Evolutionary conservation across 2,888 invertebrate genomes (phyloP).

Genomic region (Mythimna loreyi): DNA sequence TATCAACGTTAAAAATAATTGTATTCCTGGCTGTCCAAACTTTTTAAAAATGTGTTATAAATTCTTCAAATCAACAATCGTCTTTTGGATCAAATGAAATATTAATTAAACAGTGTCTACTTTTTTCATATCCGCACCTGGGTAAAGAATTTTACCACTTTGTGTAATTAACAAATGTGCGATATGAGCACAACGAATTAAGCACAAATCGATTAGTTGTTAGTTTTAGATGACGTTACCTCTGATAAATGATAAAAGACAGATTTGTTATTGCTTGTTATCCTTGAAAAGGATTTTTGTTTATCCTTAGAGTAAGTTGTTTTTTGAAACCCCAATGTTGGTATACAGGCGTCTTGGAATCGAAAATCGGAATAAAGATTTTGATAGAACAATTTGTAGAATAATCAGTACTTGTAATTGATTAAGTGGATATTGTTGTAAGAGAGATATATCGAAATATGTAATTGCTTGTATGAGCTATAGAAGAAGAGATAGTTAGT

Average conservation of each 20-base stretch:
- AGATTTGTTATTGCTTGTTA: constrained; percentile 88
- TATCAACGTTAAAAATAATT: constrained; percentile 19
- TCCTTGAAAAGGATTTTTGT: constrained; percentile 88
- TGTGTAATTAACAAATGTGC: constrained; percentile 69
- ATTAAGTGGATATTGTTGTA: constrained; percentile 40
- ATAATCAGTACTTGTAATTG: constrained; percentile 43
- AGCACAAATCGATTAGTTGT: constrained; percentile 80
- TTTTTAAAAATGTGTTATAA: constrained; percentile 18
- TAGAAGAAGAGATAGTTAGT: constrained; percentile 43
- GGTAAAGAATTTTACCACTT: constrained; percentile 37
- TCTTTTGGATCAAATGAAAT: constrained; percentile 13
- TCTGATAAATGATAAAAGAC: constrained; percentile 86
- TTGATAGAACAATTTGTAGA: constrained; percentile 57
- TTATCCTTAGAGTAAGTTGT: constrained; percentile 83
- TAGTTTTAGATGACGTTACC: constrained; percentile 82
- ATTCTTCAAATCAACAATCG: not conserved
- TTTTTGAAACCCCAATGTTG: constrained; percentile 67
- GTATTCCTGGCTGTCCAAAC: constrained; percentile 16
- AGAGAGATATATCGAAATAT: constrained; percentile 36
- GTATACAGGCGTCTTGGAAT: constrained; percentile 56
- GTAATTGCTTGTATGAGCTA: constrained; percentile 41
- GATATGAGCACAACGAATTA: constrained; percentile 79
- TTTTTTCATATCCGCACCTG: constrained; percentile 37
- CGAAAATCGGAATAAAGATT: constrained; percentile 44
- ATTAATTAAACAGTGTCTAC: constrained; percentile 5